Conservation (phyloP, 1,140 invertebrate species). For the Drosophila sturtevanti region DNA sequence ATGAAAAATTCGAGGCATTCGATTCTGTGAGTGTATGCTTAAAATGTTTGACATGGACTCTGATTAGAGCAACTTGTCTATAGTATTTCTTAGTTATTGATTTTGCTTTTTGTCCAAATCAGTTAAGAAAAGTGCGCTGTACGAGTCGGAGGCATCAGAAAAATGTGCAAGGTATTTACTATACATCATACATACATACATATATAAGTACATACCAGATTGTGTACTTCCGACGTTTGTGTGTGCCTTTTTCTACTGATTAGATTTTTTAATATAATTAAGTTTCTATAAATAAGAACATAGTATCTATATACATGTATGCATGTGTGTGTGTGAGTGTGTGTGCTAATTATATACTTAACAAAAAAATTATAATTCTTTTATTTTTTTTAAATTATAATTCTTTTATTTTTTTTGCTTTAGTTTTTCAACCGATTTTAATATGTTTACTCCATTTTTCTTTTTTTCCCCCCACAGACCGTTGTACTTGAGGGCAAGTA, state of each 20-base stretch:
- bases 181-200: neutral
- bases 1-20: neutral
- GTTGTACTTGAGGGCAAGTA: slow-evolving; percentile 87
- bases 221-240: neutral
- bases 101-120: slow-evolving; percentile 29
- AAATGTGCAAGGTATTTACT: slow-evolving; percentile 33
- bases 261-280: slow-evolving; percentile 24
- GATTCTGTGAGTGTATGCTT: neutral
- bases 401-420: slow-evolving; percentile 43
- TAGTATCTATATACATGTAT: too few species aligned
- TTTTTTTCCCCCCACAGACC: slow-evolving; percentile 50
- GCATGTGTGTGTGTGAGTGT: neutral
- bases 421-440: slow-evolving; percentile 27
- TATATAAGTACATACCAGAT: neutral
- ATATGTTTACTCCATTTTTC: neutral
- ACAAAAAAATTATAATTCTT: too few species aligned
- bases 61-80: slow-evolving; percentile 2
- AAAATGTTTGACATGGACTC: neutral
- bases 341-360: neutral
- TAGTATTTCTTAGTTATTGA: slow-evolving; percentile 22
- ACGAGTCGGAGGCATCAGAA: neutral
- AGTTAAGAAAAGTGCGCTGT: slow-evolving; percentile 18
- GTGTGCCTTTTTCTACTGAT: slow-evolving; percentile 3
- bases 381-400: too few species aligned
- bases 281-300: too few species aligned